These are phyloP conservation scores for Parambassis ranga DNA, from an alignment of 2,797 vertebrate species.

Conservation along the genomic window DNA sequence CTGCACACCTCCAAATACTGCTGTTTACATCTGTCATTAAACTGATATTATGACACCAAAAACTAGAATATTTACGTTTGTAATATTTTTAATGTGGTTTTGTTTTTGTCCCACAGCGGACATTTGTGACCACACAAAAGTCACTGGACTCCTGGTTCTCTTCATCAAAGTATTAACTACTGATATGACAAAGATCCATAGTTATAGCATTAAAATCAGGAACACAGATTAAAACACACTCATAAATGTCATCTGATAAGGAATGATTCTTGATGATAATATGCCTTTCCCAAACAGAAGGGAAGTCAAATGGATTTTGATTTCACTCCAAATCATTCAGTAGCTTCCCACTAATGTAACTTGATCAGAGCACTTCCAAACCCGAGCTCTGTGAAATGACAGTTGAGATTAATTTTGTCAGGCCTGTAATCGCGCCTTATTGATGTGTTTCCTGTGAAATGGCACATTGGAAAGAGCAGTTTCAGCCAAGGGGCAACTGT, in stretches of 20 bases:
- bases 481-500: constrained; percentile 67
- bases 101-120: too few relatives aligned
- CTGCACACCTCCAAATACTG: neutral
- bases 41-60: neutral
- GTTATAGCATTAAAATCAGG: constrained; percentile 31
- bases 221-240: constrained; percentile 40
- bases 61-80: too few relatives aligned
- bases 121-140: neutral
- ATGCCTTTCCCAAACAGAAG: constrained; percentile 63
- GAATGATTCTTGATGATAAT: constrained; percentile 52
- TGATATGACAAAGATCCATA: constrained; percentile 14
- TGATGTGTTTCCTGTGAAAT: constrained; percentile 78
- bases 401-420: constrained; percentile 78
- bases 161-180: neutral
- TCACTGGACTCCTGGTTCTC: neutral
- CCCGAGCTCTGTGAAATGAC: constrained; percentile 71
- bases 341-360: constrained; percentile 73
- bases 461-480: constrained; percentile 73
- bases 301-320: constrained; percentile 72
- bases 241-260: constrained; percentile 57
- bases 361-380: constrained; percentile 76
- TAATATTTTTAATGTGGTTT: too few relatives aligned
- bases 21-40: neutral
- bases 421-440: constrained; percentile 78
- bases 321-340: constrained; percentile 71